Conservation (phyloP, 2,888 invertebrate genomes). For the Lasiommata megera region DNA sequence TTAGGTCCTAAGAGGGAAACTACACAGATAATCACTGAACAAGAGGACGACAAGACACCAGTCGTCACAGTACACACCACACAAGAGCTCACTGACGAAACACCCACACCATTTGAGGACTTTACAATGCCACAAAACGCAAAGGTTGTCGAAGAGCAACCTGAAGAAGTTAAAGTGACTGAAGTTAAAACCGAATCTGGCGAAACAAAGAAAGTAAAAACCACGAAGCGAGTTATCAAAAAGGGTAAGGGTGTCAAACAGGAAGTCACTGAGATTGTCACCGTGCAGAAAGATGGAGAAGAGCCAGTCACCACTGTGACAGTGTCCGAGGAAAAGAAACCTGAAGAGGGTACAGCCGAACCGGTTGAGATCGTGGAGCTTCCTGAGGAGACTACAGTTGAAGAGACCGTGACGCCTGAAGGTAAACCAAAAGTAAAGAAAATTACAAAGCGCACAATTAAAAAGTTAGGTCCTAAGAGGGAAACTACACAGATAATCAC, state of each 20-base stretch:
- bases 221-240: slow-evolving; percentile 35
- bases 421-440: slow-evolving; percentile 43
- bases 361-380: slow-evolving; percentile 1
- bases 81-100: slow-evolving; percentile 36
- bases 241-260: slow-evolving; percentile 2
- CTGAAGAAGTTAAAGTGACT: slow-evolving; percentile 15
- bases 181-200: slow-evolving; percentile 24
- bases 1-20: slow-evolving; percentile 41
- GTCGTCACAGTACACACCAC: slow-evolving; percentile 41
- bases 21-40: slow-evolving; percentile 32
- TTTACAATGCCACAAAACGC: slow-evolving; percentile 32
- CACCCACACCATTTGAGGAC: slow-evolving; percentile 25
- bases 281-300: slow-evolving; percentile 3
- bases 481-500: slow-evolving; percentile 40
- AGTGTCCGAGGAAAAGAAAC: slow-evolving; percentile 39
- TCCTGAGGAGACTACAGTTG: slow-evolving; percentile 7
- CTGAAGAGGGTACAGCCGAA: background rate
- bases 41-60: slow-evolving; percentile 33
- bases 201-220: slow-evolving; percentile 34
- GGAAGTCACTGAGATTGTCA: slow-evolving; percentile 23
- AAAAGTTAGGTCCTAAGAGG: slow-evolving; percentile 35
- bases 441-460: slow-evolving; percentile 28
- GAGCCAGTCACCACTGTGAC: background rate
- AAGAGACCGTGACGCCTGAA: slow-evolving; percentile 38
- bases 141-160: slow-evolving; percentile 26